Conservation (phyloP, 1,140 invertebrate species). For the Megalonaias nervosa region DNA sequence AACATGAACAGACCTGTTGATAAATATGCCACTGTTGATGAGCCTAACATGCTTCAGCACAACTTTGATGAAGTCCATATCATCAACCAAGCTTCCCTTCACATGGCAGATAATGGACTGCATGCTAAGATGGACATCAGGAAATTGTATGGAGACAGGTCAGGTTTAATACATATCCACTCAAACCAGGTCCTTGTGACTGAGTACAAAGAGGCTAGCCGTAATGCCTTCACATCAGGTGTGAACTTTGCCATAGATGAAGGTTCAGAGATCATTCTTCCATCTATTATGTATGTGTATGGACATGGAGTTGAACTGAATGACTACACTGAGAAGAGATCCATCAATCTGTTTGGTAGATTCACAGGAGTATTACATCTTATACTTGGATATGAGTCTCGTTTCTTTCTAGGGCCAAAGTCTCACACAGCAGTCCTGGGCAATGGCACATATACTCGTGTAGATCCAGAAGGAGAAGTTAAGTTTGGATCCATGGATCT, state of each 20-base stretch:
- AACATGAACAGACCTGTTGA: conserved; percentile 47
- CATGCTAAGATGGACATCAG: conserved; percentile 42
- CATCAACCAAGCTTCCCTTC: conserved; percentile 47
- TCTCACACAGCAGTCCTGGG: conserved; percentile 50
- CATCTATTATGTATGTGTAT: conserved; percentile 51
- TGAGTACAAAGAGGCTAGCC: conserved; percentile 48
- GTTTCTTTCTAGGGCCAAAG: conserved; percentile 41
- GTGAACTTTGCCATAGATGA: conserved; percentile 59
- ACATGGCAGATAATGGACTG: conserved; percentile 40
- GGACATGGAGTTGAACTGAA: conserved; percentile 42
- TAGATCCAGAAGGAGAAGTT: conserved; percentile 41
- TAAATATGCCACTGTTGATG: conserved; percentile 54
- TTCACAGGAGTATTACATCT: conserved; percentile 51
- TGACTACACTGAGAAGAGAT: conserved; percentile 40
- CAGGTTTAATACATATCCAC: conserved; percentile 54
- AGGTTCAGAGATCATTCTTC: conserved; percentile 51
- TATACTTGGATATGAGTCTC: conserved; percentile 46
- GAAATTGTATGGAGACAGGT: conserved; percentile 48
- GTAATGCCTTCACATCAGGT: conserved; percentile 52
- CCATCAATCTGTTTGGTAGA: conserved; percentile 47
- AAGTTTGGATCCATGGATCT: conserved; percentile 55
- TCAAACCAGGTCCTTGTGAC: conserved; percentile 43
- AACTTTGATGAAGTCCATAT: conserved; percentile 59
- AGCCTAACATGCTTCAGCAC: conserved; percentile 33
- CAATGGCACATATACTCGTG: conserved; percentile 4